phyloP scores from a whole-genome alignment of 2,797 vertebrate genomes.

The Galaxias olidus region DNA sequence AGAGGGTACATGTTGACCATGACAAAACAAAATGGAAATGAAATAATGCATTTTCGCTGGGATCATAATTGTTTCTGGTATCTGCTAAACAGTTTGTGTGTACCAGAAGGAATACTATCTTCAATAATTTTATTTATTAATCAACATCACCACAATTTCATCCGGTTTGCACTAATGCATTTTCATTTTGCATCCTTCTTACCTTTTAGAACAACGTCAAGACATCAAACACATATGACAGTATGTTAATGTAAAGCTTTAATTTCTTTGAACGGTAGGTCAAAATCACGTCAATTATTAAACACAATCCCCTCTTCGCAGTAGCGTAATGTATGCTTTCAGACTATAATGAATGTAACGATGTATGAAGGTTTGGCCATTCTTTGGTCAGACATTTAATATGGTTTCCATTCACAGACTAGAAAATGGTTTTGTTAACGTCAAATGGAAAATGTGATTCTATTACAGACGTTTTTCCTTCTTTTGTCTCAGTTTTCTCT shows the following conservation, averaged over 20 bases:
- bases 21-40: neutral
- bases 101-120: neutral
- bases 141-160: neutral
- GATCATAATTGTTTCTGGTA: neutral
- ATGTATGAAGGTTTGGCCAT: no score
- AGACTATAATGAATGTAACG: no score
- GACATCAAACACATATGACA: constrained; percentile 1
- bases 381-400: constrained; percentile 1
- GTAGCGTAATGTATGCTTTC: no score
- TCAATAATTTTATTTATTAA: neutral
- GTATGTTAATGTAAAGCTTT: no score
- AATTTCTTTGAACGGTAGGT: no score
- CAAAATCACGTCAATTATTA: no score
- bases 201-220: constrained; percentile 1
- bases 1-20: constrained; percentile 38
- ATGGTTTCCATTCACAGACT: neutral
- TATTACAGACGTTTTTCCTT: constrained; percentile 14
- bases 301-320: no score
- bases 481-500: constrained; percentile 18
- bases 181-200: neutral
- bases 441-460: constrained; percentile 36
- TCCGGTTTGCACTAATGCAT: neutral
- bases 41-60: neutral
- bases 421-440: constrained; percentile 27
- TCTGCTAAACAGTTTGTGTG: neutral